Evolutionary conservation across 2,797 vertebrate species (phyloP), one percentile per base, ranked within the genome.

Genomic region (Muscicapa striata): DNA sequence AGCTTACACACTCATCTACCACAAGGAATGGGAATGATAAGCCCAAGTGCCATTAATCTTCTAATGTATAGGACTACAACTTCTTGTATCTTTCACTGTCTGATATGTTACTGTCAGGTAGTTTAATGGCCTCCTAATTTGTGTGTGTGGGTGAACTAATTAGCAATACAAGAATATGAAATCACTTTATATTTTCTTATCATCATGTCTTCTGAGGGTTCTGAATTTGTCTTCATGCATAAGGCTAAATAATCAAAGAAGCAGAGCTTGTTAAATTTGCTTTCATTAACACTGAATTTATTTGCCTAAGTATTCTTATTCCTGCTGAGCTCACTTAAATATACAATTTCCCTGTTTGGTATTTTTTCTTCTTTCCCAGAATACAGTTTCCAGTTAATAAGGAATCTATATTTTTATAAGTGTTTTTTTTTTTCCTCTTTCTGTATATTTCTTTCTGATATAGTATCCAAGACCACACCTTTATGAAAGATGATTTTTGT

Each of bases 161-260:
- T 94, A 96, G 74, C 67, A 84, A 93, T 81, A 95, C 73, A 87
- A 89, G 96, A 96, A 93, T 93, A 96, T 38, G 46, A 96, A 94
- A 77, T 93, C 93, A 89, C 90, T 68, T 97, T 92, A 36, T 85
- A 78, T 91, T 96, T 95, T 94, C 85, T 90, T 82, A 89, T 66
- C 87, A 10, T 81, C 48, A 38, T 38, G 49, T 94, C 94, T 89
- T 95, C 86, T 85, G 88, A 79, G 84, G 38, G 64, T 93, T 96
- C 82, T 83, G 94, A 94, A 92, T 93, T 94, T 89, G 70, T 96
- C 91, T 92, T 96, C 68, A 59, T 95, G 85, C 82, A 61, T 95
- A 70, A 96, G 69, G 75, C 74, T 70, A 30, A 93, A 94, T 96
- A 95, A 97, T 97, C 93, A 97, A 95, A 96, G 94, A 88, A 89